phyloP scores from a whole-genome alignment of 2,797 vertebrate genomes.

The Loris lydekkerianus region DNA sequence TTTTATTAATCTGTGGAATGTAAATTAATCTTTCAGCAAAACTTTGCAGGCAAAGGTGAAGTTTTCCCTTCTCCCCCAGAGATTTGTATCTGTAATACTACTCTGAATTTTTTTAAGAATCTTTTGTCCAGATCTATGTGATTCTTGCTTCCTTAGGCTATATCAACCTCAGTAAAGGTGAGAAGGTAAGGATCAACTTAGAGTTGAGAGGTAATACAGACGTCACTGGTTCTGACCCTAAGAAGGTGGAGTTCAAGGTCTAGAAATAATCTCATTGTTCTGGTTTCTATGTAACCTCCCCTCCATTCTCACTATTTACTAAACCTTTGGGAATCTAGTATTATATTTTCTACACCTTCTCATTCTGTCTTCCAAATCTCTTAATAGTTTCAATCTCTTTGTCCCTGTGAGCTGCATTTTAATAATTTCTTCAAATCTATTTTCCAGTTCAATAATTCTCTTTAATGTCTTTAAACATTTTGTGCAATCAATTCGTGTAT shows the following conservation, averaged over 20 bases:
- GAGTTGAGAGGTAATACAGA: neutral
- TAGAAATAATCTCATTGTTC: neutral
- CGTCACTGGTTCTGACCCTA: neutral
- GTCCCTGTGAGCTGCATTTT: neutral
- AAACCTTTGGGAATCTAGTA: neutral
- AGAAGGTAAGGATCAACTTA: neutral
- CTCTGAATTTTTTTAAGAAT: neutral
- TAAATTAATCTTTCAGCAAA: neutral
- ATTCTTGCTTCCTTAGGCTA: neutral
- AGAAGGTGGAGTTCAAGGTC: neutral
- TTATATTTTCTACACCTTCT: neutral
- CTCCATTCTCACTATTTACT: neutral
- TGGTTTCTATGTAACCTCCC: neutral
- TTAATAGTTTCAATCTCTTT: neutral
- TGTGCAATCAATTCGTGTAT: neutral
- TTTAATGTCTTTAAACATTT: constrained; percentile 32
- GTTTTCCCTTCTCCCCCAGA: neutral
- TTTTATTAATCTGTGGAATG: neutral
- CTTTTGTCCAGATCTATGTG: neutral
- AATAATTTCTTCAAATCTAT: neutral
- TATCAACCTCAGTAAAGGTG: neutral
- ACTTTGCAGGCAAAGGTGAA: neutral
- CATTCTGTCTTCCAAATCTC: neutral
- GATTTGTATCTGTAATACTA: neutral
- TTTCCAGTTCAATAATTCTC: constrained; percentile 20